phyloP scores from a whole-genome alignment of 1,140 invertebrate genomes.

The Chironomus striatipennis region DNA sequence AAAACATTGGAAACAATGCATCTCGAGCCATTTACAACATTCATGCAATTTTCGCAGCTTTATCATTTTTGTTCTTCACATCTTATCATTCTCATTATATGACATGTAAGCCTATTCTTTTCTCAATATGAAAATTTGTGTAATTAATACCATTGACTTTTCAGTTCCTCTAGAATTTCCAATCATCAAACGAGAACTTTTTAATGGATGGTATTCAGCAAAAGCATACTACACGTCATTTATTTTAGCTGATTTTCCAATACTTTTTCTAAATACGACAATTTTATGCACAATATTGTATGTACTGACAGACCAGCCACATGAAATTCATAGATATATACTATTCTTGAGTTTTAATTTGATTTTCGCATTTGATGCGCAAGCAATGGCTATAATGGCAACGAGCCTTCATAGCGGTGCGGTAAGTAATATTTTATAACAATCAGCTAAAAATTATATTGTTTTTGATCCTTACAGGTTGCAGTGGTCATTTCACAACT shows the following conservation, averaged over 20 bases:
- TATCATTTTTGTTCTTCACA: conserved; percentile 78
- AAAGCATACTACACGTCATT: conserved; percentile 76
- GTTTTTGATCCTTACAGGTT: conserved; percentile 34
- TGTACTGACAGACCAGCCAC: conserved; percentile 71
- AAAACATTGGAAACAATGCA: conserved; percentile 70
- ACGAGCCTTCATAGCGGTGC: conserved; percentile 63
- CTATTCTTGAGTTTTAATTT: conserved; percentile 61
- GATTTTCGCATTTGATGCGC: conserved; percentile 64
- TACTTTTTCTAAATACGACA: conserved; percentile 55
- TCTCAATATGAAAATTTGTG: not conserved
- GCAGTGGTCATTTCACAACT: conserved; percentile 79
- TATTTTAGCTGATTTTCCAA: conserved; percentile 72
- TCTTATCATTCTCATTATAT: conserved; percentile 83
- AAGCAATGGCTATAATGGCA: conserved; percentile 65
- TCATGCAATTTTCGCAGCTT: conserved; percentile 72
- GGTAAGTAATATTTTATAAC: conserved; percentile 36
- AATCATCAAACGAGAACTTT: conserved; percentile 79
- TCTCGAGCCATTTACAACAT: conserved; percentile 67
- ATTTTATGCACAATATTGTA: conserved; percentile 56
- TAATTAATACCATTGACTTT: conserved; percentile 23
- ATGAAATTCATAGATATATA: conserved; percentile 53
- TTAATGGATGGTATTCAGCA: conserved; percentile 84
- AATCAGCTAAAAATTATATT: too few species aligned
- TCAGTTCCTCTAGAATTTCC: conserved; percentile 73
- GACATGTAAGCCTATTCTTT: conserved; percentile 58